phyloP scores from a whole-genome alignment of 2,888 invertebrate species.

The Baccha elongata region DNA sequence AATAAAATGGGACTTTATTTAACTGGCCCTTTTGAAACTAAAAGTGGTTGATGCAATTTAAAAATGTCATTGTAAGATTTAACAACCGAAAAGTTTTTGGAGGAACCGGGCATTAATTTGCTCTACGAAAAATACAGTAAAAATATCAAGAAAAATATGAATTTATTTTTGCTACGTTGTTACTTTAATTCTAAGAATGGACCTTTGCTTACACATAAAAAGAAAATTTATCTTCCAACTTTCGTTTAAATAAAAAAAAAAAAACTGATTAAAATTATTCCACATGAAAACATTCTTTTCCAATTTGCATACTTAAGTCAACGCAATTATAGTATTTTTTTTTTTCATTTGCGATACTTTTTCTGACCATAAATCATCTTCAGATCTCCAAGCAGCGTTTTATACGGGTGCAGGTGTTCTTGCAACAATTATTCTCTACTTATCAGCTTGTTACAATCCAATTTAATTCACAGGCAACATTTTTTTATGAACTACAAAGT shows the following conservation, averaged over 20 bases:
- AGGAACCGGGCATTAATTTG: no score
- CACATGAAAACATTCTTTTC: constrained; percentile 9
- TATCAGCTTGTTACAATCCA: constrained; percentile 9
- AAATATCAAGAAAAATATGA: no score
- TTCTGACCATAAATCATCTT: constrained; percentile 28
- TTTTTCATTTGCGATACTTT: constrained; percentile 8
- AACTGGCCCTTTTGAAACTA: no score
- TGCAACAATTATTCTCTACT: background rate
- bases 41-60: no score
- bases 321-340: constrained; percentile 26
- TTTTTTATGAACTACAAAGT: background rate
- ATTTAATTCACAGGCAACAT: constrained; percentile 12
- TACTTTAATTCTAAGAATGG: no score
- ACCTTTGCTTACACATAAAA: no score
- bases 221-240: no score
- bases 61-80: no score
- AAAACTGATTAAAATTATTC: constrained; percentile 20
- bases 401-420: constrained; percentile 28
- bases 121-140: no score
- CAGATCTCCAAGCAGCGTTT: background rate
- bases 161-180: no score
- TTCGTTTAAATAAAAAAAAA: constrained; percentile 3
- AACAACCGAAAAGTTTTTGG: no score
- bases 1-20: no score
- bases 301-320: constrained; percentile 11